phyloP scores from a whole-genome alignment of 2,113 vertebrate genomes.

The Porphyrio hochstetteri region DNA sequence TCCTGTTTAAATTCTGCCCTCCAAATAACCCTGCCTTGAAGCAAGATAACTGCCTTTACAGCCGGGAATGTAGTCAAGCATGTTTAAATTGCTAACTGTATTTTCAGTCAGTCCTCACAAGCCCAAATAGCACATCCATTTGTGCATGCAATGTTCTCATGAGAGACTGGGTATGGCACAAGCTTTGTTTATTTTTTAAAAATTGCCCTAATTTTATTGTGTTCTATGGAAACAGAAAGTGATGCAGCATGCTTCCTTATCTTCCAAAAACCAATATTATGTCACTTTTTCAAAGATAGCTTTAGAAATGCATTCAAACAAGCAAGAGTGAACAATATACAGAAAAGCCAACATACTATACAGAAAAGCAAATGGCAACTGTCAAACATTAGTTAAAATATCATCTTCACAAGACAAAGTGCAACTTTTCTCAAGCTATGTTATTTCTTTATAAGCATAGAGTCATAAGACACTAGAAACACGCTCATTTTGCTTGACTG shows the following conservation, averaged over 20 bases:
- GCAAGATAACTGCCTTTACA: neutral
- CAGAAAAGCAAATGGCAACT: neutral
- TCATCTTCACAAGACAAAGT: neutral
- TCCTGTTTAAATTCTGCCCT: neutral
- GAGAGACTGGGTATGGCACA: neutral
- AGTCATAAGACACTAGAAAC: neutral
- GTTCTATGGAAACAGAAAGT: neutral
- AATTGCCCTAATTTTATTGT: neutral
- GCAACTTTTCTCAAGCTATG: neutral
- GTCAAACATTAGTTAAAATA: neutral
- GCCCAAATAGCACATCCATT: neutral
- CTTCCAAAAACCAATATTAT: neutral
- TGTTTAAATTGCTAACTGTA: neutral
- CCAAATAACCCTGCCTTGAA: constrained; percentile 16
- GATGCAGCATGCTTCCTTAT: neutral
- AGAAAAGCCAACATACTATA: neutral
- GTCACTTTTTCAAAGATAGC: neutral
- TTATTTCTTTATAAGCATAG: neutral
- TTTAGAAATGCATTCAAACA: neutral
- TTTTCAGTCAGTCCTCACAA: neutral
- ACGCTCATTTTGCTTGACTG: neutral
- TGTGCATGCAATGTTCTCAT: neutral
- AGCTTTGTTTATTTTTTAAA: neutral
- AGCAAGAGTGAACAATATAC: neutral
- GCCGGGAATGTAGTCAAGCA: neutral